Evolutionary conservation across 2,888 invertebrate species (phyloP), one percentile per base, ranked within the genome.

Genomic region (Stenotaenia linearis): DNA sequence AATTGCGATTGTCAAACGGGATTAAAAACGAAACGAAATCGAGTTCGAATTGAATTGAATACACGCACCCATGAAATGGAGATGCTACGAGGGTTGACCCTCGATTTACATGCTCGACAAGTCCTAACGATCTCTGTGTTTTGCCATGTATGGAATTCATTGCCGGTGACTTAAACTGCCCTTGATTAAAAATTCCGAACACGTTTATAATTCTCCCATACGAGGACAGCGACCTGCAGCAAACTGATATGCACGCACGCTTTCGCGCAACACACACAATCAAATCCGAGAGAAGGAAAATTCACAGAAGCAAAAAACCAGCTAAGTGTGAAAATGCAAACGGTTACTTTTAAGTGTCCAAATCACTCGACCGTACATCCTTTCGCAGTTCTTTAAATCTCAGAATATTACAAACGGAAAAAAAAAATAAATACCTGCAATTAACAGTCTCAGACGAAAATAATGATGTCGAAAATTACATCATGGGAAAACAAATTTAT

Each of bases 131-230:
- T 61, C 21, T 69, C 10, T 69, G 7, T 69, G 25, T 25, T 69
- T 69, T 69, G 69, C 69, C 69, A 25, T 69, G 69, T 69, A 28
- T 69, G 69, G 69, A 69, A 69, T 69, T 69, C 69, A 69, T 69
- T 69, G 28, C 69, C 69, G 28, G 69, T 69, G 69, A 9, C 28
- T 69, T 69, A 50, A 69, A 69, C 69, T 69, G 25, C 69, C 9
- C 28, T 69, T 28, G 28, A 69, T 69, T 69, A 15, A 10, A 69
- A 15, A 69, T 69, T 69, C 69, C 28, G 7, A 15, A 5, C 69
- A 28, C 69, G 28, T 69, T 12, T 28, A 15, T 15, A 69, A 10
- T 61, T 25, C 21, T 23, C 21, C 15, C n/a, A n/a, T 45, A 5
- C 25, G 69, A 69, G 69, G 69, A 69, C 69, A 69, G 69, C 69